Conservation (phyloP, 2,888 invertebrate species). For the Itoplectis maculator region DNA sequence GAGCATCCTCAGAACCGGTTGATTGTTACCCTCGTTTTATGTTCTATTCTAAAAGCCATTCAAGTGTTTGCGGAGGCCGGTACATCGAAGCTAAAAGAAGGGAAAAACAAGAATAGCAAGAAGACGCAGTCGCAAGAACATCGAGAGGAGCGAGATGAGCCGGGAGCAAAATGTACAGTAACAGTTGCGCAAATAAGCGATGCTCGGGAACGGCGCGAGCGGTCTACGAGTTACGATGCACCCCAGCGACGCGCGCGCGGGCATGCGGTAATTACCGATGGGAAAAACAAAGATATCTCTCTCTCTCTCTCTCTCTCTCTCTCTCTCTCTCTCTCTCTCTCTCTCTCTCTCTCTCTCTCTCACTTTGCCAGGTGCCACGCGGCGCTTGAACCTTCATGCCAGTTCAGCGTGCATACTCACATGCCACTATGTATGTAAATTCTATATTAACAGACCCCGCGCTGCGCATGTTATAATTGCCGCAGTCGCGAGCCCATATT, state of each 20-base stretch:
- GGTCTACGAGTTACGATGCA: constrained; percentile 58
- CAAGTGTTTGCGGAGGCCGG: not conserved
- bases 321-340: not conserved
- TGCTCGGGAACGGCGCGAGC: constrained; percentile 12
- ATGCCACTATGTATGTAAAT: constrained; percentile 1
- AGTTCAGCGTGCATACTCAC: not conserved
- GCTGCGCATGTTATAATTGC: constrained; percentile 24
- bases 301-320: constrained; percentile 13
- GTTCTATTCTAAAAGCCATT: constrained; percentile 17
- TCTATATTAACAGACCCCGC: not conserved
- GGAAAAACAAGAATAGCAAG: constrained; percentile 3
- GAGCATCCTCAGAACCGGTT: constrained; percentile 36
- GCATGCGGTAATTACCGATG: constrained; percentile 55
- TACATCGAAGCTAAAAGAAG: not conserved
- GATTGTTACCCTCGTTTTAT: constrained; percentile 16
- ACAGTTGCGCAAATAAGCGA: constrained; percentile 55
- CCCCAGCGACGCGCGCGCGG: constrained; percentile 33
- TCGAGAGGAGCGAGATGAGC: constrained; percentile 35
- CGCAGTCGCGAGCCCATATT: constrained; percentile 2
- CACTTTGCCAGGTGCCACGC: constrained; percentile 38
- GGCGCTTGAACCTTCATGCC: constrained; percentile 40
- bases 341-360: constrained; percentile 2
- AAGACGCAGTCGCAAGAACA: constrained; percentile 44
- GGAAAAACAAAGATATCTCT: constrained; percentile 45
- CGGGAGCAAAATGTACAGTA: constrained; percentile 21